Conservation (phyloP, 2,888 invertebrate species). For the Ceraclea dissimilis region DNA sequence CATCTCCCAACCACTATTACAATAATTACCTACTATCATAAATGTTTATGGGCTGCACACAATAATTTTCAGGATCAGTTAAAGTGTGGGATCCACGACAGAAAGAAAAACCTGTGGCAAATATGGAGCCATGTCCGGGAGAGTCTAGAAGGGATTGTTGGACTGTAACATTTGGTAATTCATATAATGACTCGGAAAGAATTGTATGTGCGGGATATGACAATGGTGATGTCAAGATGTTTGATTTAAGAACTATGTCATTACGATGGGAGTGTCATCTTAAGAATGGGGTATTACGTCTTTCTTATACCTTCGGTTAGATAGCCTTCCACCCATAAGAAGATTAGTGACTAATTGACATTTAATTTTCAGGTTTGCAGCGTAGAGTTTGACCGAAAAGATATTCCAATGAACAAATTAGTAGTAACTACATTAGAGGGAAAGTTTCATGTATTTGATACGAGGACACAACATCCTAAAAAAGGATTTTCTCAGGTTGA, state of each 20-base stretch:
- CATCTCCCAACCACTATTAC: too few relatives aligned
- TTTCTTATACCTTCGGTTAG: too few relatives aligned
- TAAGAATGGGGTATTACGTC: conserved; percentile 71
- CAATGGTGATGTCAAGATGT: conserved; percentile 93
- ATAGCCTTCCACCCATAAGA: too few relatives aligned
- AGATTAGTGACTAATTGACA: too few relatives aligned
- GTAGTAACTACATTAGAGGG: conserved; percentile 87
- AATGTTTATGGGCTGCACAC: too few relatives aligned
- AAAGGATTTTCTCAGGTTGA: conserved; percentile 73
- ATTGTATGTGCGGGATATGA: conserved; percentile 89
- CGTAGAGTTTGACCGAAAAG: conserved; percentile 85
- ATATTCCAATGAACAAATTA: conserved; percentile 92
- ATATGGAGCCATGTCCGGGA: conserved; percentile 70
- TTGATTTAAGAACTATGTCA: conserved; percentile 77
- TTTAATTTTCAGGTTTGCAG: conserved; percentile 58
- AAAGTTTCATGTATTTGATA: conserved; percentile 81
- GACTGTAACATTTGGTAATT: conserved; percentile 88
- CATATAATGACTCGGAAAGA: conserved; percentile 79
- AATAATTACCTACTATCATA: too few relatives aligned
- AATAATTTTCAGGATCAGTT: conserved; percentile 56
- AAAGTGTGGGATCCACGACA: conserved; percentile 96
- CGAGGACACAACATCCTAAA: conserved; percentile 77
- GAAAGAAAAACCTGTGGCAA: conserved; percentile 79
- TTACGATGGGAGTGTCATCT: conserved; percentile 87
- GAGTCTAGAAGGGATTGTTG: conserved; percentile 81